Percentiles rank a stretch among this genome's conserved stretches.
Conservation (phyloP, 2,113 vertebrate species). For the Neopipo cinnamomea region DNA sequence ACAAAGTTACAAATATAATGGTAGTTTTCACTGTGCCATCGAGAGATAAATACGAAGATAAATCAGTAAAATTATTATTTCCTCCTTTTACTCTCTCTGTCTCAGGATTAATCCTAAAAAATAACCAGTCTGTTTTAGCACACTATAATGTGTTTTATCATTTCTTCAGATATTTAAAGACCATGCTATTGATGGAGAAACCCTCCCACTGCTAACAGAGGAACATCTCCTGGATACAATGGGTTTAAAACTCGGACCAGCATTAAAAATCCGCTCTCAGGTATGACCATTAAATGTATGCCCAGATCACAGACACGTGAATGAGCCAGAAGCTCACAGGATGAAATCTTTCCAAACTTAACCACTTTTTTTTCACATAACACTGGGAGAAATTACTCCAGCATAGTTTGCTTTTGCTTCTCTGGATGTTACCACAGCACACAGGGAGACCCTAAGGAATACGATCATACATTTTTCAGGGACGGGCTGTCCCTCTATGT, state of each 20-base stretch:
- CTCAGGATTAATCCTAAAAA: not conserved
- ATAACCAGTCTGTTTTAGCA: not conserved
- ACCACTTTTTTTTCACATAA: not conserved
- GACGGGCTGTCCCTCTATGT: not conserved
- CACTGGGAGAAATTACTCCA: not conserved
- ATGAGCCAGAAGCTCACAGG: not conserved
- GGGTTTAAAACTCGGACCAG: conserved; percentile 92
- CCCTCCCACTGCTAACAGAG: conserved; percentile 90
- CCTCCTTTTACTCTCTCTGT: not conserved
- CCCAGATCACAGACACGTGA: not conserved
- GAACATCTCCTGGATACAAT: conserved; percentile 92
- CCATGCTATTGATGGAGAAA: conserved; percentile 95
- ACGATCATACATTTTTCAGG: accelerated
- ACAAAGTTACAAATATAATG: not conserved
- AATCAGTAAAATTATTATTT: not conserved
- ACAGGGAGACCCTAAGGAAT: not conserved
- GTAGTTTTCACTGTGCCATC: not conserved
- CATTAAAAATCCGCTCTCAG: conserved; percentile 95
- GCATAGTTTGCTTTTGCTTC: not conserved
- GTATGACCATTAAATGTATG: conserved; percentile 56
- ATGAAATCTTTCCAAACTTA: not conserved
- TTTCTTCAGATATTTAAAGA: conserved; percentile 87
- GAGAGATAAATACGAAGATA: not conserved
- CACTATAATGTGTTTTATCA: not conserved
- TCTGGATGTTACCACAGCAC: not conserved